Evolutionary conservation across 2,888 invertebrate species (phyloP).

Genomic region (Heteromyza rotundicornis): DNA sequence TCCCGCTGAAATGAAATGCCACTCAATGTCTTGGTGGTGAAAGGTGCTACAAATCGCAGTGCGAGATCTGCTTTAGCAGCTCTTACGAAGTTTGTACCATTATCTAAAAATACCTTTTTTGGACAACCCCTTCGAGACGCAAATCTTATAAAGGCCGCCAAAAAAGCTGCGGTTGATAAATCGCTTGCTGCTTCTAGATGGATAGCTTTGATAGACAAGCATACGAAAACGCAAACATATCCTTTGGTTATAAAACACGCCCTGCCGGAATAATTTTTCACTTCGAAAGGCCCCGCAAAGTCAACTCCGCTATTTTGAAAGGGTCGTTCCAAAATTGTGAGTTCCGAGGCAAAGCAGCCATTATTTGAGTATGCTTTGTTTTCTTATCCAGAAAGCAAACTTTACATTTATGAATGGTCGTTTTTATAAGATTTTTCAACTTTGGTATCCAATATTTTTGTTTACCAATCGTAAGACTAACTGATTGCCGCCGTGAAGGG

Average conservation of each 20-base stretch:
- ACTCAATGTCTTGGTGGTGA: not conserved
- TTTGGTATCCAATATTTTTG: not conserved
- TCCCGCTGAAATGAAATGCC: not conserved
- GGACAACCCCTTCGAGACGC: constrained; percentile 15
- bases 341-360: no score
- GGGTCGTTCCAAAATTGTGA: no score
- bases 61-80: not conserved
- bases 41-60: not conserved
- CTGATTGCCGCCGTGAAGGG: no score
- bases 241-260: not conserved
- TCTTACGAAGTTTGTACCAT: constrained; percentile 12
- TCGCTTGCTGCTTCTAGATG: no score
- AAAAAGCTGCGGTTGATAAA: constrained; percentile 17
- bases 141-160: constrained; percentile 16
- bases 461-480: not conserved
- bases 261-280: constrained; percentile 2
- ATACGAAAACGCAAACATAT: constrained; percentile 5
- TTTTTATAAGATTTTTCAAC: not conserved
- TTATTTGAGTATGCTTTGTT: not conserved
- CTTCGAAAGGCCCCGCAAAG: constrained; percentile 5
- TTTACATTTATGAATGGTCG: not conserved
- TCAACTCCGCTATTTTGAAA: not conserved
- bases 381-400: not conserved
- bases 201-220: constrained; percentile 21
- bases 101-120: constrained; percentile 12